Evolutionary conservation across 2,113 vertebrate species (phyloP).

Genomic region (Gorsachius goisagi): DNA sequence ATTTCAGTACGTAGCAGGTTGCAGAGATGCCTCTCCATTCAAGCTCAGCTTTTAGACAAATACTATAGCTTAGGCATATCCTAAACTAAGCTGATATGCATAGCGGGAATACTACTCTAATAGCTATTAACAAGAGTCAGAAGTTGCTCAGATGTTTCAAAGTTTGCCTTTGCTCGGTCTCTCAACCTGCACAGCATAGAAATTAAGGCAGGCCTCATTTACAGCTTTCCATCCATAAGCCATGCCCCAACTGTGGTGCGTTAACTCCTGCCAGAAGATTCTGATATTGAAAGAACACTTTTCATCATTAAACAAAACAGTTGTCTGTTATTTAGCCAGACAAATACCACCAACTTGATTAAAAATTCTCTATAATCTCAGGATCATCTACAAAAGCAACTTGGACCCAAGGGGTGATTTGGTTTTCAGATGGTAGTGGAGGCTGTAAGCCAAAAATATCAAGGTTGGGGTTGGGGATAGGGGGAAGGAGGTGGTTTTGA

Average conservation of each 20-base stretch:
- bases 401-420: not conserved
- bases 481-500: not conserved
- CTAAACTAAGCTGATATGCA: not conserved
- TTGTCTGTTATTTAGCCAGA: not conserved
- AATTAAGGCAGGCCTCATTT: not conserved
- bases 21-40: not conserved
- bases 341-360: not conserved
- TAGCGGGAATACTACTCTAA: not conserved
- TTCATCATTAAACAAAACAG: not conserved
- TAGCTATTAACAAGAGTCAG: not conserved
- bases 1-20: not conserved
- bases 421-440: not conserved
- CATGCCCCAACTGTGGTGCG: fast-evolving
- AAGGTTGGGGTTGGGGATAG: too few relatives aligned
- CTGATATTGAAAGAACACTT: not conserved
- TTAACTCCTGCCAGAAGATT: not conserved
- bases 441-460: not conserved
- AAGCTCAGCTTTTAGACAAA: not conserved
- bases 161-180: not conserved
- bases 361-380: not conserved
- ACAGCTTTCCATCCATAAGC: not conserved
- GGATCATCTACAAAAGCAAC: not conserved
- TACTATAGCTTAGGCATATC: not conserved
- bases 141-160: not conserved
- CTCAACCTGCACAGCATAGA: not conserved